Percentiles rank a stretch among this genome's conserved stretches.
Conservation (phyloP, 2,113 vertebrate genomes). For the crab-eating macaque (Macaca fascicularis) region T2T-MFA8v1.1 NC_088380.1:78224001-78224500, state of each 20-base stretch:
- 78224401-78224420: background rate
- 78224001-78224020: background rate
- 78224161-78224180: background rate
- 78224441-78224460: background rate
- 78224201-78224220: background rate
- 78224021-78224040: background rate
- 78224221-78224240: background rate
- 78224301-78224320: background rate
- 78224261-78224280: background rate
- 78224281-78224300: background rate
- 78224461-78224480: background rate
- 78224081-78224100: background rate
- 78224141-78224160: background rate
- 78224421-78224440: background rate
- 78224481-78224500: background rate
- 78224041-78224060: background rate
- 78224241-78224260: background rate
- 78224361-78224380: background rate
- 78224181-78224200: background rate
- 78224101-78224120: background rate
- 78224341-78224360: background rate
- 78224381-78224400: background rate
- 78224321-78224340: background rate
- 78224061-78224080: background rate
- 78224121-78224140: background rate